A percentile compares a stretch with the other conserved stretches of the same genome.
These are phyloP conservation scores for Tyria jacobaeae DNA, from an alignment of 2,888 invertebrate species.

Conservation along the genomic window DNA sequence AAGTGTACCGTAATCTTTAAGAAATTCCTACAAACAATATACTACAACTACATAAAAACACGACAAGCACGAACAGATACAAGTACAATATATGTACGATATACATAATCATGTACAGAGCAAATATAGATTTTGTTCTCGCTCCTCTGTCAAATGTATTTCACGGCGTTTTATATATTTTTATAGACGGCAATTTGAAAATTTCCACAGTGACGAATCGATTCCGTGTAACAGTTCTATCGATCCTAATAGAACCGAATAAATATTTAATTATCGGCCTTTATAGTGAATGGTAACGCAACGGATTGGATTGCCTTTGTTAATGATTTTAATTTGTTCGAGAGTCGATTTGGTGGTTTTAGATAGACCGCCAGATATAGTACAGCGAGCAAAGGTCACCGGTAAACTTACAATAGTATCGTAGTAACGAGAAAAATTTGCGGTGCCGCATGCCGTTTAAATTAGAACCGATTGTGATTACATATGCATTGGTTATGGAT, in stretches of 20 bases:
- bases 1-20: no score
- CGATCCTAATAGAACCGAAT: slow-evolving; percentile 80
- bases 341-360: slow-evolving; percentile 42
- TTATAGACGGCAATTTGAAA: slow-evolving; percentile 71
- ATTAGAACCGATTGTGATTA: slow-evolving; percentile 47
- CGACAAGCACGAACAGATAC: slow-evolving; percentile 25
- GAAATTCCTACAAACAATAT: no score
- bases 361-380: slow-evolving; percentile 48
- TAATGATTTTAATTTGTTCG: slow-evolving; percentile 74
- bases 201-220: slow-evolving; percentile 80
- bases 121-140: slow-evolving; percentile 75
- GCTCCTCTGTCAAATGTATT: slow-evolving; percentile 74
- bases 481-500: not conserved
- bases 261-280: slow-evolving; percentile 83
- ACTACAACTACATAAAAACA: not conserved
- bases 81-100: slow-evolving; percentile 6
- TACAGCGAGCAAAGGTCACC: slow-evolving; percentile 48
- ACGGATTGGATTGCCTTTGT: slow-evolving; percentile 70
- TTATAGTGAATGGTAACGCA: slow-evolving; percentile 82
- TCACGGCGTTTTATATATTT: slow-evolving; percentile 71
- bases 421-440: slow-evolving; percentile 45
- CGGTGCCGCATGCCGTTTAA: slow-evolving; percentile 47
- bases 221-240: slow-evolving; percentile 74
- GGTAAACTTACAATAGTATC: slow-evolving; percentile 48
- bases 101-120: slow-evolving; percentile 49